Conservation (phyloP, 2,113 vertebrate species). For the Leptosomus discolor region DNA sequence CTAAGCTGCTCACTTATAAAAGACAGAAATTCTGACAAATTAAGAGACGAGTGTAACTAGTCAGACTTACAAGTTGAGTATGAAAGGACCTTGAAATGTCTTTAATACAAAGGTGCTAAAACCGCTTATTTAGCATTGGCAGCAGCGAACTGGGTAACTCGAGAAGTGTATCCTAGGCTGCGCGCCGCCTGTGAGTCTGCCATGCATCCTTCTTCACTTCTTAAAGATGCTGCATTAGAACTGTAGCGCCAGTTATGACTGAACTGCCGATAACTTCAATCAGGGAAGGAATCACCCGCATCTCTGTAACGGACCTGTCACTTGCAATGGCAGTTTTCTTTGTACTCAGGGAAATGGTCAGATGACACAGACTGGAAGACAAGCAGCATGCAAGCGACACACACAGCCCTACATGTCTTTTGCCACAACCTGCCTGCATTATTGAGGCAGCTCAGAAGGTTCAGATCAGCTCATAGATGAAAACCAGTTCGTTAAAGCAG, state of each 20-base stretch:
- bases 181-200: not conserved
- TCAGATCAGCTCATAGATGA: not conserved
- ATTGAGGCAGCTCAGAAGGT: not conserved
- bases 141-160: not conserved
- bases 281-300: not conserved
- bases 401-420: not conserved
- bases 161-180: not conserved
- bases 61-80: not conserved
- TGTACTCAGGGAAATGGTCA: not conserved
- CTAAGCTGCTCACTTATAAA: not conserved
- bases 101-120: not conserved
- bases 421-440: not conserved
- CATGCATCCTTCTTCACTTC: not conserved
- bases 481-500: not conserved
- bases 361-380: not conserved
- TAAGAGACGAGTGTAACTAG: not conserved
- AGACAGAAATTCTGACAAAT: not conserved
- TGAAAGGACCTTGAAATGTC: not conserved
- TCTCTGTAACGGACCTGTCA: not conserved
- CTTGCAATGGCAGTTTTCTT: not conserved
- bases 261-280: not conserved
- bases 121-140: not conserved
- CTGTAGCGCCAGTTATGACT: not conserved
- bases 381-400: not conserved
- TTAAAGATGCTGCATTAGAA: not conserved